phyloP scores from a whole-genome alignment of 2,888 invertebrate genomes.

The Nymphalis urticae region DNA sequence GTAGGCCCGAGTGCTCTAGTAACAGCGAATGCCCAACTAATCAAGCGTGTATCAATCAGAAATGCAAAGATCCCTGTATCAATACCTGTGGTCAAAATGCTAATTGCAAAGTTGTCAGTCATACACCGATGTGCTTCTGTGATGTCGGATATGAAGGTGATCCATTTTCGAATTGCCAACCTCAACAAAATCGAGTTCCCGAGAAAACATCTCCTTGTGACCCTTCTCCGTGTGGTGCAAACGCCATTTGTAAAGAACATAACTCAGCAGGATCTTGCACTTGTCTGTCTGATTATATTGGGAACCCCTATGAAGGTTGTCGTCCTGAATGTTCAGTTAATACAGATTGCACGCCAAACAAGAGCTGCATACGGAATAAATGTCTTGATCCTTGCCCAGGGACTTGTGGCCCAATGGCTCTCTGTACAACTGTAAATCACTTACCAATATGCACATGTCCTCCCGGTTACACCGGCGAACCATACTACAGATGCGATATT shows the following conservation, averaged over 20 bases:
- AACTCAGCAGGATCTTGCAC: conserved; percentile 84
- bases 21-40: conserved; percentile 85
- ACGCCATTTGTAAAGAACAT: conserved; percentile 83
- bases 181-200: conserved; percentile 62
- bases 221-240: conserved; percentile 84
- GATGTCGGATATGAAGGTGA: conserved; percentile 84
- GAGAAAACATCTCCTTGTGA: conserved; percentile 80
- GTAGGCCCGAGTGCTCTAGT: conserved; percentile 87
- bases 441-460: conserved; percentile 86
- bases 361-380: conserved; percentile 87
- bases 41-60: conserved; percentile 85
- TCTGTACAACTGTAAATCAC: conserved; percentile 87
- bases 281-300: conserved; percentile 86
- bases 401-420: conserved; percentile 86
- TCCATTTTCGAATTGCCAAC: conserved; percentile 83
- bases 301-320: conserved; percentile 90
- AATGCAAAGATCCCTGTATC: conserved; percentile 85
- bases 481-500: conserved; percentile 83
- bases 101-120: conserved; percentile 86
- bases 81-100: conserved; percentile 87
- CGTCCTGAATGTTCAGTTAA: conserved; percentile 88
- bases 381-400: conserved; percentile 91
- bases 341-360: conserved; percentile 86
- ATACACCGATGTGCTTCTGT: conserved; percentile 88
- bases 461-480: conserved; percentile 87